Evolutionary conservation across 2,888 invertebrate genomes (phyloP), one percentile per base, ranked within the genome.

Genomic region (Aphodius sticticus): DNA sequence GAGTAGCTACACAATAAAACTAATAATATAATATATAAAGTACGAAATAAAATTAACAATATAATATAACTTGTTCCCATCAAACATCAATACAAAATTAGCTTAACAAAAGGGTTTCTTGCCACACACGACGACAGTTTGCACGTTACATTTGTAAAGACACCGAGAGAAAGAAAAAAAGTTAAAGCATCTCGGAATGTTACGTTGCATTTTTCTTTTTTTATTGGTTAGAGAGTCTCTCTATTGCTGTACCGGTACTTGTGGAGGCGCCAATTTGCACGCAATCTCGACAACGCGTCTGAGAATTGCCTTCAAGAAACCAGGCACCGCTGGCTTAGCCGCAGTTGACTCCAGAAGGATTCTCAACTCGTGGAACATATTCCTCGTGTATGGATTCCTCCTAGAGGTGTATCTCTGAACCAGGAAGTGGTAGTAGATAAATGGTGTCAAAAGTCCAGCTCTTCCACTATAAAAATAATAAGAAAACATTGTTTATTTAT

Each of bases 371-470:
- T 93, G 92, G 91, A 98, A 99, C 89, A 97, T 95, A 88, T 95
- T 97, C 87, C 97, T 94, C 78, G 97, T 97, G 91, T 97, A 97
- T 0, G 99, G 98, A 92, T 99, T 99, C 85, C 99, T 94, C 80
- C 97, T 93, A 6, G 99, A 99, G 81, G 95, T 91, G 90, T 99
- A 98, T 81, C 99, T 94, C 88, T 97, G 93, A 81, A 95, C 93
- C 86, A 99, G 91, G 91, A 99, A 99, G 89, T 99, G 96, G 90
- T 98, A 99, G 92, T 99, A 99, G 86, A 98, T 93, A 90, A 99
- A 96, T 72, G 99, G 98, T 14, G 98, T 96, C 86, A 99, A 91
- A 80, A 99, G 90, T 37, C 96, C 96, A 86, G 96, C 96, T 89
- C 95, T 94, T 37, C 98, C 98, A 89, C 98, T 99, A 91, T 76